Conservation (phyloP, 1,140 invertebrate species). For the Oryzaephilus surinamensis region DNA sequence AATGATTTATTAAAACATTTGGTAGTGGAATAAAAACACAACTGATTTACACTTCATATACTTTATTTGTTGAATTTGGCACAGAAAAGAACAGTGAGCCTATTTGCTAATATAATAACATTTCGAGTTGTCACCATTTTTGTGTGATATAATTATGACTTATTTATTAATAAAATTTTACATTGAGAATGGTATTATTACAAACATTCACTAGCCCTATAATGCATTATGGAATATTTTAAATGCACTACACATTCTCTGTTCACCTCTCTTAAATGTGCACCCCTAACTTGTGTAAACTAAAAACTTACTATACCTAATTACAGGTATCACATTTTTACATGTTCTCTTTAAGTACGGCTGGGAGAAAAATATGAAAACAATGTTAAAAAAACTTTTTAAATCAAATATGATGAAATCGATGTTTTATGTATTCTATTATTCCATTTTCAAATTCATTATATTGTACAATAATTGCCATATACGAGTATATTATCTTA, state of each 20-base stretch:
- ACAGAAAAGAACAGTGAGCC: constrained; percentile 36
- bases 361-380: constrained; percentile 5
- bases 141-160: constrained; percentile 22
- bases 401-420: too few species aligned
- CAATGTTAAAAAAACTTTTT: too few species aligned
- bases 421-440: too few species aligned
- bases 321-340: constrained; percentile 24
- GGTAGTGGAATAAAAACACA: too few species aligned
- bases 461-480: too few species aligned
- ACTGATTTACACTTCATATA: constrained; percentile 16
- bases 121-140: constrained; percentile 23
- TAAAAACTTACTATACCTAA: constrained; percentile 19
- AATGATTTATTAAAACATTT: too few species aligned
- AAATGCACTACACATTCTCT: constrained; percentile 24
- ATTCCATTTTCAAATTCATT: too few species aligned
- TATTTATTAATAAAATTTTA: constrained; percentile 26
- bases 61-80: constrained; percentile 35
- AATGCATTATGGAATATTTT: constrained; percentile 29
- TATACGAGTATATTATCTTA: too few species aligned
- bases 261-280: constrained; percentile 14
- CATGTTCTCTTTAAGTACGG: too few species aligned
- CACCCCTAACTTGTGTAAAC: constrained; percentile 15
- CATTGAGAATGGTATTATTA: constrained; percentile 24
- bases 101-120: constrained; percentile 26
- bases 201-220: constrained; percentile 32